phyloP scores from a whole-genome alignment of 2,797 vertebrate genomes.

The Tokudaia muenninki region DNA sequence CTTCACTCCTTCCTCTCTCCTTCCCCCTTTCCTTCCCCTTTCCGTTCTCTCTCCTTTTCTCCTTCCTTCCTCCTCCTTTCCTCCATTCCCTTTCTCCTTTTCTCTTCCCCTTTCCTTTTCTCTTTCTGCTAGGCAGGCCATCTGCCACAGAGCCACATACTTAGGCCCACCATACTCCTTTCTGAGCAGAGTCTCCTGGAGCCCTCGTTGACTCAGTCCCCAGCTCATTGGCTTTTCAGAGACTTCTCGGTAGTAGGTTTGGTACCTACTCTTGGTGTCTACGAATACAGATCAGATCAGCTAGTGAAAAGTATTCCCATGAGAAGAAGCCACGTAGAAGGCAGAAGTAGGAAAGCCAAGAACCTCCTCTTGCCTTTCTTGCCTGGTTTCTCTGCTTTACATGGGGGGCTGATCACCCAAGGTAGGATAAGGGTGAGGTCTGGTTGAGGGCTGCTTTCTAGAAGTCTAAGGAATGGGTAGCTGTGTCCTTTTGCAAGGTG shows the following conservation, averaged over 20 bases:
- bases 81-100: neutral
- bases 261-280: neutral
- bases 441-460: neutral
- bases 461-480: neutral
- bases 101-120: neutral
- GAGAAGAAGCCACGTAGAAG: fast-evolving
- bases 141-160: neutral
- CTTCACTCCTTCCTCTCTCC: neutral
- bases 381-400: neutral
- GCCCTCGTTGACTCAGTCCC: neutral
- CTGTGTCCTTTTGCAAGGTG: neutral
- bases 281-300: neutral
- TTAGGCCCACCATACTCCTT: neutral
- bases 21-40: no score
- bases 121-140: neutral
- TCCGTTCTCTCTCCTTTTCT: neutral
- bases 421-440: neutral
- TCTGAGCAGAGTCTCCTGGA: neutral
- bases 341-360: no score
- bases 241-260: neutral
- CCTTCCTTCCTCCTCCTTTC: neutral
- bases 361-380: neutral
- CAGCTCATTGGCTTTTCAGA: neutral
- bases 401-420: neutral
- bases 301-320: neutral